Base-by-base conservation (phyloP, 2,888 invertebrate genomes). In the Metopia argyrocephala region DNA sequence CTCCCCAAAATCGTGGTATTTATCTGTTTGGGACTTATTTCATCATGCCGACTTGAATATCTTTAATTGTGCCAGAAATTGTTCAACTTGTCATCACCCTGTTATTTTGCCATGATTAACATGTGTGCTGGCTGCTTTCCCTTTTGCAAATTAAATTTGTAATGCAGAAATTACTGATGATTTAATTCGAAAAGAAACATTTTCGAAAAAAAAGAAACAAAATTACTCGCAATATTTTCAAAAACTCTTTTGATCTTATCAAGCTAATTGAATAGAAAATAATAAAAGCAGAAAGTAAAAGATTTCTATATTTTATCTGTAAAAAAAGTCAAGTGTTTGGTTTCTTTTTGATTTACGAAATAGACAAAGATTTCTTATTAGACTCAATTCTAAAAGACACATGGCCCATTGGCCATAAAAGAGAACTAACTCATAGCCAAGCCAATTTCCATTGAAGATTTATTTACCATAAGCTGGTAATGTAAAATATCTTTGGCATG, bases 231-330 rank as follows among this genome's bases (percentile, higher is more conserved):
- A 69, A 18, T 28, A 46, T 31, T 61, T 0, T 54, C 48, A 21
- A 18, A n/a, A 50, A 50, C 61, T 78, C 71, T 56, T 78, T 78
- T 78, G 78, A 66, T 73, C 61, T 73, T 62, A 15, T n/a, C 18
- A 52, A 73, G 56, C 54, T 61, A 66, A 71, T 61, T 66, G 66
- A 28, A 71, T 15, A 20, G 48, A 61, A 59, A 18, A 7, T 2
- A 18, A 46, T 7, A 48, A 31, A 62, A 4, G 5, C 25, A 64
- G 46, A 57, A 25, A 69, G 12, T n/a, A 7, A 62, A 48, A 61
- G 5, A n/a, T n/a, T n/a, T n/a, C n/a, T 21, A 61, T 20, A 45
- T 28, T 28, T 15, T n/a, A 18, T 57, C 25, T 9, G 20, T 38
- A 38, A 38, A 38, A 38, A 38, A 12, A 12, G 65, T 78, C 71